Evolutionary conservation across 1,140 invertebrate genomes (phyloP).

Genomic region (Aphelenchoides avenae): DNA sequence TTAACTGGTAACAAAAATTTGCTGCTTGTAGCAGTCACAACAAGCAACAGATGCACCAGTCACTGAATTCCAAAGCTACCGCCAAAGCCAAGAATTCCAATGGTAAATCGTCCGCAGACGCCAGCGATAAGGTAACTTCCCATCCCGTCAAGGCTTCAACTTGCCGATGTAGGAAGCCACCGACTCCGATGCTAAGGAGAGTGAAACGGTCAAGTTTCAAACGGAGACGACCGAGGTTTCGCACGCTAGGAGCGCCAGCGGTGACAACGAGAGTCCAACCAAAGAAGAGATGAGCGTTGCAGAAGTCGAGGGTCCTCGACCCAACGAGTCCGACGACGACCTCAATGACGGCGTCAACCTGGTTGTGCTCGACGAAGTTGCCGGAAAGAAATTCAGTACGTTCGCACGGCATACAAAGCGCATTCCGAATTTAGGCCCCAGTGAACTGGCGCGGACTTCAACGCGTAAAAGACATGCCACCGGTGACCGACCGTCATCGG

Average conservation of each 20-base stretch:
- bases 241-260: too few relatives aligned
- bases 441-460: slow-evolving; percentile 2
- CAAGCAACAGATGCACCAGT: slow-evolving; percentile 32
- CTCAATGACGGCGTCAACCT: slow-evolving; percentile 53
- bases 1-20: neutral
- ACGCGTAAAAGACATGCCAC: slow-evolving; percentile 28
- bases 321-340: slow-evolving; percentile 37
- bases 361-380: slow-evolving; percentile 50
- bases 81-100: slow-evolving; percentile 16
- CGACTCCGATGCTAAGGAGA: too few relatives aligned
- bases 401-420: slow-evolving; percentile 8
- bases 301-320: neutral
- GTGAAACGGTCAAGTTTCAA: too few relatives aligned
- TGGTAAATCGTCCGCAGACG: slow-evolving; percentile 18
- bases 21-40: slow-evolving; percentile 27
- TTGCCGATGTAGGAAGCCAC: too few relatives aligned
- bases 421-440: slow-evolving; percentile 10
- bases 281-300: neutral
- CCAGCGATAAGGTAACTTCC: slow-evolving; percentile 24
- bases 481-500: neutral
- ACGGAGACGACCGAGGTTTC: slow-evolving; percentile 10
- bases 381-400: slow-evolving; percentile 45
- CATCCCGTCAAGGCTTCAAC: too few relatives aligned
- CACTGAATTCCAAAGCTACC: slow-evolving; percentile 17
- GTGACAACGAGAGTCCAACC: too few relatives aligned